Conservation (phyloP, 2,888 invertebrate genomes). For the Apomyelois bistriatella region DNA sequence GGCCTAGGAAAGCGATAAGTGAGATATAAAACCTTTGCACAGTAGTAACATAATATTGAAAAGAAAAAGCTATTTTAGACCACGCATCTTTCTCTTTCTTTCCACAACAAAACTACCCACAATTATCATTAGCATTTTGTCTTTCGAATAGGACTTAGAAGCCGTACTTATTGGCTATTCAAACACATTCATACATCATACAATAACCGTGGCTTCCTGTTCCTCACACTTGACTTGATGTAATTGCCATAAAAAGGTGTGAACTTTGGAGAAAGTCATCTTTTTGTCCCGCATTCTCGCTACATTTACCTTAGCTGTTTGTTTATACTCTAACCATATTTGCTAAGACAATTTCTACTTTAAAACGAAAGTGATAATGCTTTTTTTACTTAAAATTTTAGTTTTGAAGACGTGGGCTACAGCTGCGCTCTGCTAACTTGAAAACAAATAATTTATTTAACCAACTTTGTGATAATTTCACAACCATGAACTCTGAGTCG, state of each 20-base stretch:
- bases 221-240: constrained; percentile 32
- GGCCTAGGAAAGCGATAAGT: too few species aligned
- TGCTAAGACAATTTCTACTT: background rate
- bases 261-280: constrained; percentile 51
- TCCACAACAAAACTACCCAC: too few species aligned
- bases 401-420: background rate
- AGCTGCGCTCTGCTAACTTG: background rate
- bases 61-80: too few species aligned
- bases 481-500: background rate
- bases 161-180: background rate
- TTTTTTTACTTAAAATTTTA: background rate
- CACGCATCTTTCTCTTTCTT: too few species aligned
- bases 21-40: too few species aligned
- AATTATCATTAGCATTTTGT: too few species aligned
- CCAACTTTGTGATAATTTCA: background rate
- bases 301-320: constrained; percentile 18
- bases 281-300: constrained; percentile 27
- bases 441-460: background rate
- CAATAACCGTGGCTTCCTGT: constrained; percentile 30
- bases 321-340: background rate
- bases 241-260: constrained; percentile 47
- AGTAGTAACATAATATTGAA: too few species aligned
- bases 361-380: background rate
- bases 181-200: background rate
- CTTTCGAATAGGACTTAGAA: too few species aligned